phyloP scores from a whole-genome alignment of 1,140 invertebrate genomes.

The Halictus rubicundus region DNA sequence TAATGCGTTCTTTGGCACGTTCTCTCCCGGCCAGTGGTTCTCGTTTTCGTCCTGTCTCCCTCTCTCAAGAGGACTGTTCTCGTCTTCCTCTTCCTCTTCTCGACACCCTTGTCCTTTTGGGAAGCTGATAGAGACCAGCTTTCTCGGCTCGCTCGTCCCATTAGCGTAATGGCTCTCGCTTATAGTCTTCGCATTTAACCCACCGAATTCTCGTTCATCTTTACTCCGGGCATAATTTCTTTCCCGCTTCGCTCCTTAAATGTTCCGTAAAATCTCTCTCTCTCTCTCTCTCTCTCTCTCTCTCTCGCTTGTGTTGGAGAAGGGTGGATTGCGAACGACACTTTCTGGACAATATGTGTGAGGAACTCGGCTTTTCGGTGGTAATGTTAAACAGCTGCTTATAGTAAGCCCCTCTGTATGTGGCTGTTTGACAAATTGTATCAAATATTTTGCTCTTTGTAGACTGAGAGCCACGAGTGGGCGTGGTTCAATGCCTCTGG shows the following conservation, averaged over 20 bases:
- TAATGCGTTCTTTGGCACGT: constrained; percentile 64
- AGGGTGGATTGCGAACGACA: too few species aligned
- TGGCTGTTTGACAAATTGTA: too few species aligned
- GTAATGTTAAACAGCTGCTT: too few species aligned
- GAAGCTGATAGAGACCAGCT: constrained; percentile 69
- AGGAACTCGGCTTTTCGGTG: too few species aligned
- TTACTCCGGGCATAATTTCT: constrained; percentile 27
- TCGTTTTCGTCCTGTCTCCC: constrained; percentile 14
- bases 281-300: not conserved
- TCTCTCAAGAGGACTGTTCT: not conserved
- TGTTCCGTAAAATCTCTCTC: not conserved
- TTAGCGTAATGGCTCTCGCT: constrained; percentile 71
- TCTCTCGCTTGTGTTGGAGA: too few species aligned
- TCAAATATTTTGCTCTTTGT: too few species aligned
- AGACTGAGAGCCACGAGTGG: too few species aligned
- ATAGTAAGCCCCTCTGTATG: too few species aligned
- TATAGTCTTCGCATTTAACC: constrained; percentile 70
- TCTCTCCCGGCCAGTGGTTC: constrained; percentile 17
- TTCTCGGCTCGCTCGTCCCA: constrained; percentile 65
- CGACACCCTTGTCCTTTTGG: constrained; percentile 38
- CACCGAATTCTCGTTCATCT: constrained; percentile 60
- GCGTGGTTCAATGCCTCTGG: too few species aligned
- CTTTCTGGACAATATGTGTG: too few species aligned
- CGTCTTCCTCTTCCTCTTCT: not conserved
- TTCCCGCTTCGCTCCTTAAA: not conserved